Base-by-base conservation (phyloP, 2,113 vertebrate species). In the Hemichromis elongatus region DNA sequence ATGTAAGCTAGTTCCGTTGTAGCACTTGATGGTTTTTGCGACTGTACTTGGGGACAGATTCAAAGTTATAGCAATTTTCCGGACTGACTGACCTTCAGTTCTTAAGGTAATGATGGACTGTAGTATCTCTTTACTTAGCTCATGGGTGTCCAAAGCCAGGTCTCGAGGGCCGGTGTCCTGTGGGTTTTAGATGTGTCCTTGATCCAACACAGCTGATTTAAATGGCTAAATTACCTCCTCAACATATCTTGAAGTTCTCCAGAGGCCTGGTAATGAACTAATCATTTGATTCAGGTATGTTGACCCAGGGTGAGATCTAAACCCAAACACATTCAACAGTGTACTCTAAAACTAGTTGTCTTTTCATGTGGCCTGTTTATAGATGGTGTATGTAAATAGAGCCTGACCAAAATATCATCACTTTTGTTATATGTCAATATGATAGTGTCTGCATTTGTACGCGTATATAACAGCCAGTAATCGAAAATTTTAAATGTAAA, bases 371-470 rank as follows among this genome's bases (percentile, higher is more conserved):
- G 5, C 66, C 9, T 1, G 68, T 21, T 54, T 21, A 37, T 37
- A 54, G 52, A 3, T 5, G 21, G 14, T 47, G 47, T 18, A 45
- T 73, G 40, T 47, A 70, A 70, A 26, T 26, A 16, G 1, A 70
- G 63, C 21, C 37, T 0, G 21, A 70, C 1, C 5, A 9, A 70
- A 26, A 70, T 45, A 45, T 70, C 21, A 45, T 1, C 0, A 70
- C 63, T 70, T 70, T 26, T 16, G 5, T 24, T 45, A 18, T 45
- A 45, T 9, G 63, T 5, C 8, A 24, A 45, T 45, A 70, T 26
- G 26, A 4, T 6, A 70, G 1, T 45, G 37, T 70, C 37, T 24
- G 37, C 37, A 70, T 70, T 70, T 70, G 7, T 45, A 42, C 9
- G 21, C 5, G 37, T 70, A 45, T 70, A 16, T 26, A 70, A 40